These are phyloP conservation scores for Ichneumoninae sp. DNA, from an alignment of 2,888 invertebrate species.

Conservation along the genomic window DNA sequence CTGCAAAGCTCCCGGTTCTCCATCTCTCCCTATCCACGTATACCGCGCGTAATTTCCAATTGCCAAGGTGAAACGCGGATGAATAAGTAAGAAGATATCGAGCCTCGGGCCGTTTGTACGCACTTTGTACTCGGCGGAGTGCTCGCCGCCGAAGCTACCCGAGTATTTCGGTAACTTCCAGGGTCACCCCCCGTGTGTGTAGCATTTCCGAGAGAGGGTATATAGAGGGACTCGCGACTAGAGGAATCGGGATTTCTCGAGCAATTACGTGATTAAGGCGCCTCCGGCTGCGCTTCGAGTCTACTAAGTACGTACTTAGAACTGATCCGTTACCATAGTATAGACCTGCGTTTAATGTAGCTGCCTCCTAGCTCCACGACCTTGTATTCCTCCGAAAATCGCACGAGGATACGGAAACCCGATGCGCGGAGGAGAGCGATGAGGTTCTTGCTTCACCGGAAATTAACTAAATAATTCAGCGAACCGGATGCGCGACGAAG, in stretches of 20 bases:
- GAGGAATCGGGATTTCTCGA: constrained; percentile 79
- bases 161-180: constrained; percentile 57
- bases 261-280: constrained; percentile 80
- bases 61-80: constrained; percentile 78
- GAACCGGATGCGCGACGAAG: constrained; percentile 39
- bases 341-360: constrained; percentile 73
- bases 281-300: constrained; percentile 69
- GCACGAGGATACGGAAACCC: constrained; percentile 5
- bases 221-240: constrained; percentile 11
- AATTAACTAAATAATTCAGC: constrained; percentile 81
- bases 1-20: constrained; percentile 22
- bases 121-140: constrained; percentile 81
- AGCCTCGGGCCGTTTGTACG: constrained; percentile 79
- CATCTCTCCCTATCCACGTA: constrained; percentile 28
- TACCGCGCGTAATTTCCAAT: constrained; percentile 69
- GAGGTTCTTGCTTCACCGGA: constrained; percentile 64
- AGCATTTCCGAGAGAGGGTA: constrained; percentile 47
- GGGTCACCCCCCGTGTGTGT: constrained; percentile 50
- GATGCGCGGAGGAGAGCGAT: background rate
- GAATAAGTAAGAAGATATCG: constrained; percentile 83
- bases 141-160: constrained; percentile 46
- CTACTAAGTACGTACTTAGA: constrained; percentile 82
- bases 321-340: constrained; percentile 75
- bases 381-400: constrained; percentile 25
- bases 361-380: constrained; percentile 19